These are phyloP conservation scores for Microctenopoma stevenorrisi DNA, from an alignment of 2,797 vertebrate genomes.

Conservation along the genomic window DNA sequence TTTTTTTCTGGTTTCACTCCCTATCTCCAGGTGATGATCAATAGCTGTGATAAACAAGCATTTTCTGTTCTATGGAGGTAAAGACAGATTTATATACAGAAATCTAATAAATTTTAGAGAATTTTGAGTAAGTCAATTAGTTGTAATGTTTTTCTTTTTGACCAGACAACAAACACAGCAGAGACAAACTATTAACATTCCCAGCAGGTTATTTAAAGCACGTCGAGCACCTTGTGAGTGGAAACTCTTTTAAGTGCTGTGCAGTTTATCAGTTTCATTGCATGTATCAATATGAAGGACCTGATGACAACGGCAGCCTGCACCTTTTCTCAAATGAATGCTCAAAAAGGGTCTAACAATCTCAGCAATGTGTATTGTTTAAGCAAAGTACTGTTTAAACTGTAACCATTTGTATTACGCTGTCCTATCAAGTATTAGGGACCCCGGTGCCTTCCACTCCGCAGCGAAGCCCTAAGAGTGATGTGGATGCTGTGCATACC, in stretches of 20 bases:
- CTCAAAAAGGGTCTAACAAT: slow-evolving; percentile 19
- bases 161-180: slow-evolving; percentile 19
- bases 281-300: slow-evolving; percentile 56
- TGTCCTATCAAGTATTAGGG: slow-evolving; percentile 40
- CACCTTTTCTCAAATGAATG: slow-evolving; percentile 8
- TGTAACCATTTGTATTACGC: slow-evolving; percentile 35
- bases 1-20: slow-evolving; percentile 61
- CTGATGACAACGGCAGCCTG: slow-evolving; percentile 49
- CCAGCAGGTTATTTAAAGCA: slow-evolving; percentile 71
- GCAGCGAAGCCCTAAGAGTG: slow-evolving; percentile 25
- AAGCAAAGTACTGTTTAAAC: slow-evolving; percentile 21
- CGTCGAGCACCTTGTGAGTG: slow-evolving; percentile 47
- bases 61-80: slow-evolving; percentile 74
- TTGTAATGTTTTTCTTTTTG: slow-evolving; percentile 53
- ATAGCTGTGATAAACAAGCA: slow-evolving; percentile 61
- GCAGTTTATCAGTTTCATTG: slow-evolving; percentile 54
- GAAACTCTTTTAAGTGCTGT: slow-evolving; percentile 66
- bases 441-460: slow-evolving; percentile 29
- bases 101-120: slow-evolving; percentile 75
- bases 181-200: slow-evolving; percentile 65
- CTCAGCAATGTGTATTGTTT: slow-evolving; percentile 1
- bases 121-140: slow-evolving; percentile 50
- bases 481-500: slow-evolving; percentile 66
- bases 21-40: slow-evolving; percentile 68
- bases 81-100: slow-evolving; percentile 79